Percentiles rank a stretch among this genome's conserved stretches.
These are phyloP conservation scores for Hymenopus coronatus DNA, from an alignment of 2,888 invertebrate genomes.

Conservation along the genomic window DNA sequence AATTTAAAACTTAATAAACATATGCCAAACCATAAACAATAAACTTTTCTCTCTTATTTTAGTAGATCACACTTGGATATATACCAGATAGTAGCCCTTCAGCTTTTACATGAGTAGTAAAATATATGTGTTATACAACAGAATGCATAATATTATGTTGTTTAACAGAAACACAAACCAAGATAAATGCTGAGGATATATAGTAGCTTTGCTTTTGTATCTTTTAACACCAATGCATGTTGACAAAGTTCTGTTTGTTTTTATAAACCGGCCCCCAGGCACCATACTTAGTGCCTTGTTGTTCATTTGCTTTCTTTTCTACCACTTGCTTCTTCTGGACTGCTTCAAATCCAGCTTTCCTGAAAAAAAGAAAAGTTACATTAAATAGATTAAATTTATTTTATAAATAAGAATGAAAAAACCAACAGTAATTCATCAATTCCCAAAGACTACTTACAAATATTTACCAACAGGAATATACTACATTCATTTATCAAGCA, in stretches of 20 bases:
- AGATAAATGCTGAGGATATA: background rate
- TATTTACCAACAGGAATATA: too few relatives aligned
- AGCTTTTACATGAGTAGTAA: background rate
- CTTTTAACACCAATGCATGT: constrained; percentile 64
- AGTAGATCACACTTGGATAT: background rate
- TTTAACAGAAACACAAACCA: constrained; percentile 4
- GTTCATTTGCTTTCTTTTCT: constrained; percentile 12
- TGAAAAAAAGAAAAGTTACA: constrained; percentile 33
- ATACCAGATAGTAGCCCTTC: background rate
- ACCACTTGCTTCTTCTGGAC: constrained; percentile 34
- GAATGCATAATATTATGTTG: background rate
- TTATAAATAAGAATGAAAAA: too few relatives aligned
- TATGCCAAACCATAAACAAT: too few relatives aligned
- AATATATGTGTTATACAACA: background rate
- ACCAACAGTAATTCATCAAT: too few relatives aligned
- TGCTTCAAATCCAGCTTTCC: constrained; percentile 43
- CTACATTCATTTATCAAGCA: too few relatives aligned
- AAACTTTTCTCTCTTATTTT: background rate
- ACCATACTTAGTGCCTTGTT: constrained; percentile 47
- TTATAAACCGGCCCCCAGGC: constrained; percentile 73
- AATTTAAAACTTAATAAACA: too few relatives aligned
- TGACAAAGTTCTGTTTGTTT: constrained; percentile 68
- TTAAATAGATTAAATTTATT: too few relatives aligned
- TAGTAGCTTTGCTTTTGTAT: background rate
- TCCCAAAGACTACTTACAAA: too few relatives aligned